Evolutionary conservation across 2,797 vertebrate genomes (phyloP), one percentile per base, ranked within the genome.

Genomic region (Xerus rutilus): DNA sequence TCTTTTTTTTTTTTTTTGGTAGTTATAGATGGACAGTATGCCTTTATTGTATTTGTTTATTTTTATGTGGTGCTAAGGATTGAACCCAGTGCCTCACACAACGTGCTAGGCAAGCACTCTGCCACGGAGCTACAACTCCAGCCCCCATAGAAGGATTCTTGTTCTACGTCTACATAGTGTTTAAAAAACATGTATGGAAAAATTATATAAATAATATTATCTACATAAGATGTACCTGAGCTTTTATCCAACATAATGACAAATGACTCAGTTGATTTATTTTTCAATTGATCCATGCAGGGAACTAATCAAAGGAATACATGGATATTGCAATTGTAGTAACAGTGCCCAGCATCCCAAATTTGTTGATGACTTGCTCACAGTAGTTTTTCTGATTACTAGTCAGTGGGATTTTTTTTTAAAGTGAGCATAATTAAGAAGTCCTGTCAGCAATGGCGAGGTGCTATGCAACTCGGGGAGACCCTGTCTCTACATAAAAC

Each of bases 231-330:
- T 25, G n/a, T 20, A 76, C 25, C 54, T 88, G n/a, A 21, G 9
- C 11, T 76, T 85, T 78, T 72, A 52, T 30, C 49, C 43, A 64
- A 69, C 18, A 52, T 43, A 84, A 62, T n/a, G 20, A 78, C 5
- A 88, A 69, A 74, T 65, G 32, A 52, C 2, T 87, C 15, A 64
- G 81, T 87, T 81, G 67, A 81, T 59, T 73, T 93, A 65, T 65
- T 92, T 30, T 70, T 90, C 52, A n/a, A 32, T 47, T 96, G 45
- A 67, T 32, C 11, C 45, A 12, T 47, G 25, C 10, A 69, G 77
- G 21, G 5, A 84, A 93, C 20, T 72, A 89, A 93, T 39, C 43
- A 77, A 93, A 91, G 25, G 52, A 96, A 91, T 79, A 92, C 73
- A 54, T 81, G 13, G 13, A n/a, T 32, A 15, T 43, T 47, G 7